Base-by-base conservation (phyloP, 2,797 vertebrate genomes). In the Netta rufina region DNA sequence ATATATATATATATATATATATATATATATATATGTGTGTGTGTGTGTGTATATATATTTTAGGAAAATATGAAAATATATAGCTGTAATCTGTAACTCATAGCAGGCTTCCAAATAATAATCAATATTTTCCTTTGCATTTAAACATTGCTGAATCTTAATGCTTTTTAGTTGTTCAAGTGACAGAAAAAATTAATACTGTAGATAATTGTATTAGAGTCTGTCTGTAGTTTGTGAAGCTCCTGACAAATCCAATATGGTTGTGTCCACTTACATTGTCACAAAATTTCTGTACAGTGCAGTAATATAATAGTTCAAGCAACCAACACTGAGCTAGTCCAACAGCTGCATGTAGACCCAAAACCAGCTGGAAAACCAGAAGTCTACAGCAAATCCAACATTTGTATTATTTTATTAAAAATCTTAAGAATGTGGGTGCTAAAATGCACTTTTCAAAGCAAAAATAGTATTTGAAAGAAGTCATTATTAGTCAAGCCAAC, bases 81-180 rank as follows among this genome's bases (percentile, higher is more conserved):
- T 53, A 96, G 53, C 62, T 75, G n/a, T 54, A 80, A 45, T 90
- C 64, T 28, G 21, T 41, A 93, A 95, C 84, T 91, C 67, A 86
- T 5, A 54, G 33, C 21, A 86, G 54, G 62, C 78, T 91, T 94
- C 84, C 73, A 95, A 94, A 88, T 3, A 57, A 27, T 47, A 87
- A 96, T 96, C 94, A 79, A 49, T 95, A 88, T 88, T 77, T 91
- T 87, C 21, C 62, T 81, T 91, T 84, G 41, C 58, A 89, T 85
- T 95, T 90, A 93, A 73, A 43, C 41, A 77, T 43, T 90, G 49
- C 69, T 87, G 71, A 81, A 90, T 87, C 69, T 76, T 89, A 65
- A 84, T 60, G 54, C 32, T 93, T 90, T 87, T 89, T 69, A 84
- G 57, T 51, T 38, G 36, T 74, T 25, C 5, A 84, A 85, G 33